Percentiles rank a stretch among this genome's conserved stretches.
Conservation (phyloP, 2,888 invertebrate genomes). For the Adelphocoris suturalis region DNA sequence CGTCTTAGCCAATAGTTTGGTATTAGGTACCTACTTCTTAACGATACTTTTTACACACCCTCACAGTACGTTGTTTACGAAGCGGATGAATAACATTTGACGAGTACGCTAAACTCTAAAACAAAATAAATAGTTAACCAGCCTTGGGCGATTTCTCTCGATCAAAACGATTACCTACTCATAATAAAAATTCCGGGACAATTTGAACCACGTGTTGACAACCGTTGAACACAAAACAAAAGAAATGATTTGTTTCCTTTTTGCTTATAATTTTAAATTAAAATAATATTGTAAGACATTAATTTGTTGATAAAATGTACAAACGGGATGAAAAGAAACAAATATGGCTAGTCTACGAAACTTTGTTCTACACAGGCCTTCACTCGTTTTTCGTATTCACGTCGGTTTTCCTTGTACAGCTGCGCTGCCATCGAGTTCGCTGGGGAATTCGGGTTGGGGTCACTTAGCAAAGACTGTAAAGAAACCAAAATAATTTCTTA, state of each 20-base stretch:
- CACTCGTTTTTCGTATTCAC: conserved; percentile 99
- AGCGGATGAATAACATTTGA: neutral
- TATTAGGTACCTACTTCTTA: too few species aligned
- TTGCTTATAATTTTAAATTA: conserved; percentile 54
- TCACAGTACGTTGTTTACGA: conserved; percentile 21
- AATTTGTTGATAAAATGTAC: conserved; percentile 69
- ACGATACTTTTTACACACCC: neutral
- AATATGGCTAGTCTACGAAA: conserved; percentile 90
- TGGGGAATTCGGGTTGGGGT: conserved; percentile 99
- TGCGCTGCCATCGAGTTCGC: conserved; percentile 99
- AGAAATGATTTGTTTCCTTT: neutral
- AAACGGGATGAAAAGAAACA: conserved; percentile 69
- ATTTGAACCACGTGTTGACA: conserved; percentile 21
- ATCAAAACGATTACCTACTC: conserved; percentile 22
- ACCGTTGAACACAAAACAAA: conserved; percentile 33
- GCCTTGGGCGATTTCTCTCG: conserved; percentile 1
- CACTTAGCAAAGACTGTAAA: conserved; percentile 98
- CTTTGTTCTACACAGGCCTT: conserved; percentile 99
- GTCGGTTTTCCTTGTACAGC: conserved; percentile 98
- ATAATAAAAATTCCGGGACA: conserved; percentile 25
- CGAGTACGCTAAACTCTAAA: neutral
- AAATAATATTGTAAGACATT: conserved; percentile 57
- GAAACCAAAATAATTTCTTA: conserved; percentile 76
- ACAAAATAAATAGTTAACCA: conserved; percentile 37
- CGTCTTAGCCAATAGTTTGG: too few species aligned